A percentile compares a stretch with the other conserved stretches of the same genome.
Conservation (phyloP, 2,797 vertebrate species). For the Hydrophis major region DNA sequence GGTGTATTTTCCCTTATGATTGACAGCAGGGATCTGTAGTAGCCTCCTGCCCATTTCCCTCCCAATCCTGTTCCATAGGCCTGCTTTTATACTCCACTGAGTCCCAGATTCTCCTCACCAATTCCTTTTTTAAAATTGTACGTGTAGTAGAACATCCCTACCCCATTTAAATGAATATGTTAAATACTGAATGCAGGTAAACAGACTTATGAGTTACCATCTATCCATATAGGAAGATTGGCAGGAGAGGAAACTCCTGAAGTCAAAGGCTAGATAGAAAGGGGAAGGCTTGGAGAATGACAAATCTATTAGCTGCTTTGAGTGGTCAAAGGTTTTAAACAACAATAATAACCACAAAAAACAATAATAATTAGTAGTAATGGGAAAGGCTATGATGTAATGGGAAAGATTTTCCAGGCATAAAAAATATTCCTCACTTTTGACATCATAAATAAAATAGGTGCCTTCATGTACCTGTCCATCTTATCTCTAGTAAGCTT, state of each 20-base stretch:
- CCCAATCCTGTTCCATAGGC: background rate
- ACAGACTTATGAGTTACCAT: background rate
- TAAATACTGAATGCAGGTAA: background rate
- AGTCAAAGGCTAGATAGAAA: background rate
- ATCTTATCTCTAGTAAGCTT: background rate
- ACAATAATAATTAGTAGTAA: background rate
- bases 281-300: background rate
- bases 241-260: background rate
- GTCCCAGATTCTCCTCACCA: background rate
- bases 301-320: background rate
- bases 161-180: background rate
- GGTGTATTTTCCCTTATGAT: background rate
- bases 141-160: background rate
- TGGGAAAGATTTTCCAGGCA: background rate
- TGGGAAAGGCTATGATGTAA: background rate
- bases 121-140: background rate
- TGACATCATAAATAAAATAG: background rate
- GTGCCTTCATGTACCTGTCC: background rate
- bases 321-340: background rate
- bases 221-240: background rate
- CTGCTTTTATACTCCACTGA: background rate
- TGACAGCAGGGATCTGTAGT: background rate
- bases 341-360: background rate
- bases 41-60: background rate
- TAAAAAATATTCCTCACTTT: background rate